Evolutionary conservation across 2,888 invertebrate species (phyloP).

Genomic region (Macrostomum cliftonense): DNA sequence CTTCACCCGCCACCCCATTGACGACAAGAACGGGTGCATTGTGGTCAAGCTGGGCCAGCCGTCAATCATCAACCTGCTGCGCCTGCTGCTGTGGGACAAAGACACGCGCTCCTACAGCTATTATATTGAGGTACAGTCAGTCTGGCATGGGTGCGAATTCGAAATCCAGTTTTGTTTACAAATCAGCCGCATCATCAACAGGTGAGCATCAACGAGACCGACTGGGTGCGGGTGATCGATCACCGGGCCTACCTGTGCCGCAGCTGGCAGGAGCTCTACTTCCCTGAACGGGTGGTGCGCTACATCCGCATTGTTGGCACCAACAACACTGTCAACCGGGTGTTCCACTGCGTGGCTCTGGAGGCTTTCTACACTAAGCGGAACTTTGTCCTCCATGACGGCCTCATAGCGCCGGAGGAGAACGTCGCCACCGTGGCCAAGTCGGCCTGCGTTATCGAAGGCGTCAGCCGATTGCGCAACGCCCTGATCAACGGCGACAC

Average conservation of each 20-base stretch:
- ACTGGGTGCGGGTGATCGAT: constrained; percentile 82
- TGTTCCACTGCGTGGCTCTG: constrained; percentile 73
- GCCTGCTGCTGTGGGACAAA: constrained; percentile 77
- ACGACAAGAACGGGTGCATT: constrained; percentile 49
- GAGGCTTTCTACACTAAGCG: constrained; percentile 68
- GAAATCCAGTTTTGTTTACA: not conserved
- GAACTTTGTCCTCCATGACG: constrained; percentile 53
- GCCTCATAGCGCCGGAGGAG: constrained; percentile 53
- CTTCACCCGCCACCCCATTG: constrained; percentile 68
- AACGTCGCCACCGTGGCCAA: constrained; percentile 78
- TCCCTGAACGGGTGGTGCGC: constrained; percentile 66
- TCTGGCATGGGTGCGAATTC: not conserved
- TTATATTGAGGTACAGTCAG: not conserved
- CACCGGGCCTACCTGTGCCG: constrained; percentile 76
- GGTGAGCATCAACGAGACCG: constrained; percentile 78
- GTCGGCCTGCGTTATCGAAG: constrained; percentile 83
- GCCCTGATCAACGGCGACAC: constrained; percentile 85
- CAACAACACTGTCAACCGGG: constrained; percentile 80
- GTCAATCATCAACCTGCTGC: constrained; percentile 77
- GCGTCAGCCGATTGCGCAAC: constrained; percentile 76
- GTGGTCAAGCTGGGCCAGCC: constrained; percentile 54
- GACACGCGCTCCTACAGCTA: constrained; percentile 50
- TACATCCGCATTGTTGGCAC: constrained; percentile 52
- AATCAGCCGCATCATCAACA: constrained; percentile 35
- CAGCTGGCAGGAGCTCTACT: constrained; percentile 86